Evolutionary conservation across 2,888 invertebrate genomes (phyloP), one percentile per base, ranked within the genome.

Genomic region (Strigamia maritima): DNA sequence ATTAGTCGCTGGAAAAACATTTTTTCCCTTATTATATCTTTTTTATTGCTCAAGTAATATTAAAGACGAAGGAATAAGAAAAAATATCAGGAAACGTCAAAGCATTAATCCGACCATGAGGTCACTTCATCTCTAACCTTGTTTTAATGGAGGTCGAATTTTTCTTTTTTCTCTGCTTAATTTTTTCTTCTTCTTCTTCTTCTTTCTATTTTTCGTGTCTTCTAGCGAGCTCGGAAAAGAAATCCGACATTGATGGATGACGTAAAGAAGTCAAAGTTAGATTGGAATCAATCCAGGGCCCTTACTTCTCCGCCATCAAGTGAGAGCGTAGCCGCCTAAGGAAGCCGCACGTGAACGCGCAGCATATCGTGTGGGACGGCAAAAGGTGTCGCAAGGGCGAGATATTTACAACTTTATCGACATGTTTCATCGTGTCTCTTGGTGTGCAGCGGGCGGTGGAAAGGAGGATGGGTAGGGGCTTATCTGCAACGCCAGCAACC

Each of bases 341-440:
- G 7, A 49, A 49, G n/a, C 49, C n/a, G 19, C 49, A n/a, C 19
- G 49, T 44, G 44, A 49, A 49, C 49, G 49, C 49, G 49, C 49
- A n/a, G n/a, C 49, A 49, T 49, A 49, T 49, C 49, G 49, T 49
- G 49, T 49, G n/a, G 49, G 49, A 49, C 49, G 19, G 49, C 49
- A 49, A 49, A 44, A 49, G 49, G 49, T 49, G 49, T 49, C 49
- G 49, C 49, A 19, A 49, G 49, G 49, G 49, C 49, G n/a, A 49
- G 49, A 49, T 49, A 49, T 49, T 49, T 49, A 49, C 49, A 49
- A 49, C 49, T 49, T 49, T 49, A 49, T 49, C 49, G 49, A 49
- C 49, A 49, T n/a, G 49, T 49, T 49, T 49, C 19, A 49, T 49
- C 49, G n/a, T 49, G 49, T n/a, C 49, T 49, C n/a, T n/a, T 49